A percentile compares a stretch with the other conserved stretches of the same genome.
These are phyloP conservation scores for Strix uralensis DNA, from an alignment of 2,113 vertebrate species.

Conservation along the genomic window DNA sequence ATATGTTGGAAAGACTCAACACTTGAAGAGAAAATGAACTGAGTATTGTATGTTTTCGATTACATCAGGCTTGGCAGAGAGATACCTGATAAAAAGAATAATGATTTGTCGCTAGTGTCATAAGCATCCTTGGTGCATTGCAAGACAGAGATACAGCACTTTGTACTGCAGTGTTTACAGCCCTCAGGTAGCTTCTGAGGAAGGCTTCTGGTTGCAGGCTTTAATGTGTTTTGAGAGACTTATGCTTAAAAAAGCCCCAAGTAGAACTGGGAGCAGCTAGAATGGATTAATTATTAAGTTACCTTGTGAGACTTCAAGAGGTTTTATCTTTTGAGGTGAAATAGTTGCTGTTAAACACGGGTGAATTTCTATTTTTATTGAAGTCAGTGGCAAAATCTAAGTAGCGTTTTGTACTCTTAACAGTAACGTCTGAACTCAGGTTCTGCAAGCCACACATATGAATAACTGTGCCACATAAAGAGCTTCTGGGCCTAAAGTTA, in stretches of 20 bases:
- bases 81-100: background rate
- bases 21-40: background rate
- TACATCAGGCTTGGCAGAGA: background rate
- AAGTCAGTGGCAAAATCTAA: background rate
- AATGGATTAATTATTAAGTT: background rate
- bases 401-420: background rate
- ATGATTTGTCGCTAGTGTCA: background rate
- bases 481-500: conserved; percentile 49
- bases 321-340: background rate
- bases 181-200: background rate
- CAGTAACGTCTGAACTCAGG: background rate
- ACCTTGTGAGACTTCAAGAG: background rate
- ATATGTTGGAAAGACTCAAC: background rate
- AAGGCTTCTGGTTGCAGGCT: background rate
- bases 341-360: background rate
- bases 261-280: background rate
- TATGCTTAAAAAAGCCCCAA: background rate
- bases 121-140: background rate
- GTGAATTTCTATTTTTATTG: background rate
- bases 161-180: background rate
- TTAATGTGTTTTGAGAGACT: background rate
- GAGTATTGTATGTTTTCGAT: background rate
- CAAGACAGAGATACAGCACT: background rate
- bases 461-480: background rate
- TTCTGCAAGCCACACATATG: background rate